Percentiles rank a stretch among this genome's conserved stretches.
These are phyloP conservation scores for Hartigia nigra DNA, from an alignment of 2,888 invertebrate genomes.

Conservation along the genomic window DNA sequence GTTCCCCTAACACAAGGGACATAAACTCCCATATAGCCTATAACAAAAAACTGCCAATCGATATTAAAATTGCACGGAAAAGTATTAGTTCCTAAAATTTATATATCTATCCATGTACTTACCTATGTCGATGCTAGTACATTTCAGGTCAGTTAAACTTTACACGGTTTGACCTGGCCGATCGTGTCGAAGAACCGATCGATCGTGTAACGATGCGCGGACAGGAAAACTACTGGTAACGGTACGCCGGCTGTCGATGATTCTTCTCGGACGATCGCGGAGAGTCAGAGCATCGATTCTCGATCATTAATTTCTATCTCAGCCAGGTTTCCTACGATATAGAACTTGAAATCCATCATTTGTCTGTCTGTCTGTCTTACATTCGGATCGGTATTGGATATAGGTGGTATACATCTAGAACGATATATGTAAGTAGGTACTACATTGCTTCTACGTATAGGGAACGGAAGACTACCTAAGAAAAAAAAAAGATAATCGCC, in stretches of 20 bases:
- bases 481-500: background rate
- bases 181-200: conserved; percentile 29
- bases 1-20: background rate
- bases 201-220: conserved; percentile 40
- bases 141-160: background rate
- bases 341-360: conserved; percentile 39
- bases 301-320: conserved; percentile 50
- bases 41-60: background rate
- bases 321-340: conserved; percentile 21
- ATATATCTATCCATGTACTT: background rate
- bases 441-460: background rate
- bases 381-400: background rate
- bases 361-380: conserved; percentile 11
- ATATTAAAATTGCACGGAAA: background rate
- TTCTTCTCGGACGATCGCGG: conserved; percentile 27
- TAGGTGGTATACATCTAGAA: background rate
- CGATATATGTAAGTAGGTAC: background rate
- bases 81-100: background rate
- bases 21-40: background rate
- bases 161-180: conserved; percentile 22
- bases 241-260: conserved; percentile 43
- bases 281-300: conserved; percentile 32
- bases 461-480: background rate
- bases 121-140: background rate
- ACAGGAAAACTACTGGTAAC: conserved; percentile 54